Percentiles rank a stretch among this genome's conserved stretches.
These are phyloP conservation scores for Hippasteria phrygiana DNA, from an alignment of 53 echinoderm and acorn worm species.

Conservation along the genomic window DNA sequence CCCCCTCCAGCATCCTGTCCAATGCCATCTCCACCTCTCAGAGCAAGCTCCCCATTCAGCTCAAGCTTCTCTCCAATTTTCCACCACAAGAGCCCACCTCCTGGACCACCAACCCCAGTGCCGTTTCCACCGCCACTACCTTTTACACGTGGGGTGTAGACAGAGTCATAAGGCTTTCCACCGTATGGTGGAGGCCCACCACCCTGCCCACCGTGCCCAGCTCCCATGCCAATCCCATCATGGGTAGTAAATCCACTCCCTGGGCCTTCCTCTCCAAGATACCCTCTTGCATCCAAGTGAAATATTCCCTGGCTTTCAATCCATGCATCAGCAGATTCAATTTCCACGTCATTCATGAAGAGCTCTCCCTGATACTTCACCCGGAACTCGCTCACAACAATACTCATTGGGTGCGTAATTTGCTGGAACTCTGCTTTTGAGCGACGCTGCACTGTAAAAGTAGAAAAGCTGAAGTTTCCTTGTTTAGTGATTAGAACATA, in stretches of 20 bases:
- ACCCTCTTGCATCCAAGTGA: conserved; percentile 85
- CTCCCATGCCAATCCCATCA: conserved; percentile 85
- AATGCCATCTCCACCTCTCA: conserved; percentile 77
- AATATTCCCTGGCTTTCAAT: conserved; percentile 91
- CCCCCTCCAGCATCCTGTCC: conserved; percentile 85
- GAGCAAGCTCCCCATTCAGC: conserved; percentile 84
- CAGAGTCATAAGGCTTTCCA: conserved; percentile 80
- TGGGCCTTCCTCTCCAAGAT: conserved; percentile 68
- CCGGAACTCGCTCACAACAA: conserved; percentile 74
- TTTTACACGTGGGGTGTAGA: conserved; percentile 71
- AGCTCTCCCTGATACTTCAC: conserved; percentile 89
- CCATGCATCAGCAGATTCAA: conserved; percentile 82
- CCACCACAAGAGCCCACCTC: conserved; percentile 92
- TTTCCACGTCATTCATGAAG: conserved; percentile 86
- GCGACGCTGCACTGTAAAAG: conserved; percentile 78
- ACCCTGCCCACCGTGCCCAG: conserved; percentile 95
- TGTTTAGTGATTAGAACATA: conserved; percentile 77
- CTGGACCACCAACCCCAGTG: conserved; percentile 67
- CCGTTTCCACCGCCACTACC: conserved; percentile 96
- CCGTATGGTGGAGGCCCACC: conserved; percentile 89
- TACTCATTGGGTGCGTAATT: conserved; percentile 78
- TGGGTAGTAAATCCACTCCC: conserved; percentile 81
- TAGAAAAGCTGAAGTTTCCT: conserved; percentile 90
- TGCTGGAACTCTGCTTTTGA: conserved; percentile 84
- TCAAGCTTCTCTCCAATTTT: conserved; percentile 80